phyloP scores from a whole-genome alignment of 2,797 vertebrate genomes.

The Helicolenus hilgendorfi region DNA sequence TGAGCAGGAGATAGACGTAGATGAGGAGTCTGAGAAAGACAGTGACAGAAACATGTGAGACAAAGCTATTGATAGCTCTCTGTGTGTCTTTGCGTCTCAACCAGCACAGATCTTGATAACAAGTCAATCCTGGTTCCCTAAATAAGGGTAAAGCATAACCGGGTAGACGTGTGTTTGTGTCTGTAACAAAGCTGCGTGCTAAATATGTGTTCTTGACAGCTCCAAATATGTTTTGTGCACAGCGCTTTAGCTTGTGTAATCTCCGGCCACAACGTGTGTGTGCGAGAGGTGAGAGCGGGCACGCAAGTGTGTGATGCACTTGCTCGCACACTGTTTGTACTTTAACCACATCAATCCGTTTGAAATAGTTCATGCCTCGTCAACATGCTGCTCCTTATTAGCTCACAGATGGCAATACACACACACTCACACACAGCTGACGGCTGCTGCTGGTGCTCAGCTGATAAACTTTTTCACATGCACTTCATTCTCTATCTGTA shows the following conservation, averaged over 20 bases:
- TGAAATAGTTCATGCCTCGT: conserved; percentile 62
- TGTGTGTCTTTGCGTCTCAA: background rate
- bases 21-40: background rate
- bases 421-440: conserved; percentile 25
- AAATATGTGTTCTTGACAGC: conserved; percentile 23
- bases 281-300: background rate
- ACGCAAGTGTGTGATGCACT: background rate
- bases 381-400: conserved; percentile 76
- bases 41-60: conserved; percentile 4
- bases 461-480: conserved; percentile 81
- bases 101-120: conserved; percentile 48
- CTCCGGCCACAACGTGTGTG: background rate
- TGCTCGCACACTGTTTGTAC: conserved; percentile 5
- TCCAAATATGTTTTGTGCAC: conserved; percentile 26
- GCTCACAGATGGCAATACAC: conserved; percentile 71
- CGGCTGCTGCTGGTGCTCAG: conserved; percentile 57
- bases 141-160: conserved; percentile 12
- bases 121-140: conserved; percentile 6
- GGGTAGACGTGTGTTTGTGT: conserved; percentile 17
- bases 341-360: conserved; percentile 58
- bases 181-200: background rate
- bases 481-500: conserved; percentile 59
- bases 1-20: background rate
- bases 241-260: conserved; percentile 11
- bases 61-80: background rate